These are phyloP conservation scores for Danio jaintianensis DNA, from an alignment of 2,797 vertebrate genomes.

Conservation along the genomic window DNA sequence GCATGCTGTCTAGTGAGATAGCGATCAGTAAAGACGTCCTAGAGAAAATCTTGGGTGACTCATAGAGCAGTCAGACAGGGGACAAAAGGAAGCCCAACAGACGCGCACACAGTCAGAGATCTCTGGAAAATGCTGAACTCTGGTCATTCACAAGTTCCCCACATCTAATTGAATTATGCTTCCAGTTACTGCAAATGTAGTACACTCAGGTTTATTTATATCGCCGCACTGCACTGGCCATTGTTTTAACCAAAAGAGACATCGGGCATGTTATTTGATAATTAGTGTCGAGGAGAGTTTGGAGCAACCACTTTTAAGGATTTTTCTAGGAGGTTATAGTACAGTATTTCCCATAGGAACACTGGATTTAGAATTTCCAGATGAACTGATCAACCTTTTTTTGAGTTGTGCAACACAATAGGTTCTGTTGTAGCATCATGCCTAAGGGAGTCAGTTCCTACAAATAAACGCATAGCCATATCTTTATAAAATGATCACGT, in stretches of 20 bases:
- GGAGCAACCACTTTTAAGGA: no score
- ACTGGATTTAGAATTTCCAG: no score
- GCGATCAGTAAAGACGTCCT: slow-evolving; percentile 41
- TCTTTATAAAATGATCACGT: neutral
- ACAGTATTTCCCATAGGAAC: no score
- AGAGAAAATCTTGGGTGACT: slow-evolving; percentile 20
- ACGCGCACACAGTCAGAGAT: neutral
- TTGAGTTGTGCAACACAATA: no score
- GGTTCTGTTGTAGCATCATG: no score
- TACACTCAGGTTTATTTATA: neutral
- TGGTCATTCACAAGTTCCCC: neutral
- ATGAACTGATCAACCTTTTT: neutral
- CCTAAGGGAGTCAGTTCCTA: no score
- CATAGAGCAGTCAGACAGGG: slow-evolving; percentile 15
- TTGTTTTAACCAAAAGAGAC: no score
- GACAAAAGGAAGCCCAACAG: slow-evolving; percentile 23
- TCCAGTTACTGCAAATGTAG: neutral
- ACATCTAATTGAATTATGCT: slow-evolving; percentile 13
- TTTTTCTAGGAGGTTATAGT: no score
- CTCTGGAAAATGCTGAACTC: neutral
- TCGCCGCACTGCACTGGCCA: no score
- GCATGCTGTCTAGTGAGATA: slow-evolving; percentile 42
- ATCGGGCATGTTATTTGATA: no score
- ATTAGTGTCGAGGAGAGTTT: no score
- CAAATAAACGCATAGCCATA: neutral